Percentiles rank a stretch among this genome's conserved stretches.
phyloP scores from a whole-genome alignment of 2,113 vertebrate genomes.

The Sisor rabdophorus region DNA sequence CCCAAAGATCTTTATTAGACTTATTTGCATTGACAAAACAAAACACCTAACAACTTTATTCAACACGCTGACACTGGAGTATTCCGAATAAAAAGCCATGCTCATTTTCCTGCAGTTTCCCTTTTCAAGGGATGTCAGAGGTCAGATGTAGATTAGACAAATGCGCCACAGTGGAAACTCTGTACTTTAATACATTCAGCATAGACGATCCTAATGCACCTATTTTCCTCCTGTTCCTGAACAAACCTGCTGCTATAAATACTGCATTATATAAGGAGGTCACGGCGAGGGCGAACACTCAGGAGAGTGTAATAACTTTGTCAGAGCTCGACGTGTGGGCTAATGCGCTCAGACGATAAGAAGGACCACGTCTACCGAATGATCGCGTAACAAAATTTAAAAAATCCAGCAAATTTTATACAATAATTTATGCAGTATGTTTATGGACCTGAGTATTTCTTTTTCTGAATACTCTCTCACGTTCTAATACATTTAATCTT shows the following conservation, averaged over 20 bases:
- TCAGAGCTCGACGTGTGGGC: too few relatives aligned
- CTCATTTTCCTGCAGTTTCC: not conserved
- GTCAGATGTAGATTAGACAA: slow-evolving; percentile 18
- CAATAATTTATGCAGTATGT: not conserved
- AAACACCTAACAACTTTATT: not conserved
- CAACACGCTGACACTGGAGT: not conserved
- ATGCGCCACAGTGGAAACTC: not conserved
- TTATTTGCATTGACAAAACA: not conserved
- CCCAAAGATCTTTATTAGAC: not conserved
- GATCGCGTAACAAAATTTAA: not conserved
- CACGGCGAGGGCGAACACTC: not conserved
- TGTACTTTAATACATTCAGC: not conserved
- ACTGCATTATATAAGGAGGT: not conserved
- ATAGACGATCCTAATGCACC: not conserved
- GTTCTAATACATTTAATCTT: not conserved
- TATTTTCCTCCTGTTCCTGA: not conserved
- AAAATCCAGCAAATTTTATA: not conserved
- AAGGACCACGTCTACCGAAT: too few relatives aligned
- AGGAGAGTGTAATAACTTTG: not conserved
- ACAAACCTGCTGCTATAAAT: slow-evolving; percentile 11
- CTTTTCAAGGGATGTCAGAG: not conserved
- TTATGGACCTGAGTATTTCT: not conserved
- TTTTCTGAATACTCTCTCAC: not conserved
- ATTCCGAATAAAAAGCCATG: not conserved
- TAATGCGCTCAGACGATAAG: not conserved